phyloP scores from a whole-genome alignment of 1,140 invertebrate species.

The Reticulitermes speratus region DNA sequence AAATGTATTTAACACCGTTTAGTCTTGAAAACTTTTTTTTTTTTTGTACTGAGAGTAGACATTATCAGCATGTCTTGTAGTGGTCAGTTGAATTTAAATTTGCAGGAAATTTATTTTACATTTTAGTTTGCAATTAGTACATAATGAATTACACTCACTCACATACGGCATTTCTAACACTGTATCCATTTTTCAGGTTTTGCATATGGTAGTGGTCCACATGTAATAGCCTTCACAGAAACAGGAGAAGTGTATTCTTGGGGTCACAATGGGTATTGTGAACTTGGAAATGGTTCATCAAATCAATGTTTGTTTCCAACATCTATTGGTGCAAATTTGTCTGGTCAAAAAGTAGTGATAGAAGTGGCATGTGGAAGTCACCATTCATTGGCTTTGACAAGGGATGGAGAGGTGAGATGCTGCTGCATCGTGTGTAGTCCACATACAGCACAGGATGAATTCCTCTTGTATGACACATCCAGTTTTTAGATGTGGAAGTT shows the following conservation, averaged over 20 bases:
- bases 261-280: slow-evolving; percentile 67
- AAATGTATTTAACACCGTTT: too few species aligned
- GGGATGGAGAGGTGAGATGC: slow-evolving; percentile 57
- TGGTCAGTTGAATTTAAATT: too few species aligned
- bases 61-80: too few species aligned
- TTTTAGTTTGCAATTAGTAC: too few species aligned
- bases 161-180: too few species aligned
- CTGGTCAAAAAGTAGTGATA: slow-evolving; percentile 55
- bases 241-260: slow-evolving; percentile 63
- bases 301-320: slow-evolving; percentile 56
- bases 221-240: slow-evolving; percentile 61
- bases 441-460: background rate
- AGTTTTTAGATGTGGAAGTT: background rate
- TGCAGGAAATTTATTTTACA: too few species aligned
- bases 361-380: slow-evolving; percentile 64
- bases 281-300: slow-evolving; percentile 62
- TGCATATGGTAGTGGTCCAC: slow-evolving; percentile 65
- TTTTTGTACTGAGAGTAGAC: too few species aligned
- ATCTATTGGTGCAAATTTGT: slow-evolving; percentile 50
- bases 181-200: slow-evolving; percentile 47
- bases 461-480: background rate
- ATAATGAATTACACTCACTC: too few species aligned
- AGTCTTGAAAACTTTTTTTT: too few species aligned
- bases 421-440: background rate
- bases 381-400: slow-evolving; percentile 61